phyloP scores from a whole-genome alignment of 2,113 vertebrate species.

The Anseranas semipalmata region DNA sequence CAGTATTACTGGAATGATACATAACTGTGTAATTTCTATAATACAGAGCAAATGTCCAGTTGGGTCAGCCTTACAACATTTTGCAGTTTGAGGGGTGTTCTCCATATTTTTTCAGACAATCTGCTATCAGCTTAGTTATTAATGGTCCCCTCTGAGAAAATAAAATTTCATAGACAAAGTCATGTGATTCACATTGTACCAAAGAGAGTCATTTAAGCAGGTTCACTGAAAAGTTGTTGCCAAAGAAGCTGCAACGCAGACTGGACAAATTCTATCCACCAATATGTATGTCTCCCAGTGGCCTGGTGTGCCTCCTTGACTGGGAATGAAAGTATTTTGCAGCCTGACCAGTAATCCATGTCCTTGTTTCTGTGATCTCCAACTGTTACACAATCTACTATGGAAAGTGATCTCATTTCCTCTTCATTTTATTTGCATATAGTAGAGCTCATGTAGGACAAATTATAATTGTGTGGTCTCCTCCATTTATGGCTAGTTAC shows the following conservation, averaged over 20 bases:
- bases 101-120: neutral
- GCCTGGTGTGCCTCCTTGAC: neutral
- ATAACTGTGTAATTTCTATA: neutral
- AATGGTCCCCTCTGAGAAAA: neutral
- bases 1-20: neutral
- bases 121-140: neutral
- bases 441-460: neutral
- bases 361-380: neutral
- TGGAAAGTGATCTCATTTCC: neutral
- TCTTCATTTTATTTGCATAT: neutral
- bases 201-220: neutral
- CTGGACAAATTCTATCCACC: neutral
- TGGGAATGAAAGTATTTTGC: neutral
- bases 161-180: neutral
- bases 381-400: neutral
- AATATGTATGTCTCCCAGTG: neutral
- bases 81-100: neutral
- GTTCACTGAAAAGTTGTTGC: neutral
- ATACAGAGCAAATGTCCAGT: no score
- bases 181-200: no score
- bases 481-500: neutral
- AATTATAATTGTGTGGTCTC: neutral
- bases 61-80: neutral
- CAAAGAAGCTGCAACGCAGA: neutral
- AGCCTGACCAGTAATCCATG: neutral